Conservation (phyloP, 2,113 vertebrate genomes). For the Brachyhypopomus gauderio region DNA sequence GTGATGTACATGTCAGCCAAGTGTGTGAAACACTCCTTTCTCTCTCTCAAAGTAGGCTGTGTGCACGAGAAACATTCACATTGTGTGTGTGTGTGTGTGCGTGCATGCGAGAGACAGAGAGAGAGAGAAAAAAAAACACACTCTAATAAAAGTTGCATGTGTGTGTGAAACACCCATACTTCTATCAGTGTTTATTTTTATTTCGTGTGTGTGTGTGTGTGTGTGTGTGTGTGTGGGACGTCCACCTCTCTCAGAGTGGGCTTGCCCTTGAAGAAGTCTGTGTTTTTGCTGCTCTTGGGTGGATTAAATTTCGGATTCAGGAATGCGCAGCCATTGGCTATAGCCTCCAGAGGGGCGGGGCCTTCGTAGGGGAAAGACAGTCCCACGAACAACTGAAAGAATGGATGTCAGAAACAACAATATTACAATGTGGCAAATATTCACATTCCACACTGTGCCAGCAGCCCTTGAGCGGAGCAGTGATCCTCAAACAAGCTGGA, state of each 20-base stretch:
- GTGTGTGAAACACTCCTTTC: too few species aligned
- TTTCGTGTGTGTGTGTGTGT: background rate
- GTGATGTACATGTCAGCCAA: too few species aligned
- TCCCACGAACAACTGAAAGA: slow-evolving; percentile 91
- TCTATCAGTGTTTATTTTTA: background rate
- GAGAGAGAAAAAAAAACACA: too few species aligned
- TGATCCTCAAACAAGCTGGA: too few species aligned
- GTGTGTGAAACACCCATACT: too few species aligned
- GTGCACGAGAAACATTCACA: too few species aligned
- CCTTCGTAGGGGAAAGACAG: slow-evolving; percentile 98
- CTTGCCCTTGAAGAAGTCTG: slow-evolving; percentile 98
- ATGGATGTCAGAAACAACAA: slow-evolving; percentile 3
- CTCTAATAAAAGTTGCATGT: too few species aligned
- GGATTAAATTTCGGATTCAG: slow-evolving; percentile 93
- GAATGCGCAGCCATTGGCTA: slow-evolving; percentile 96
- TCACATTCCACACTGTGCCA: too few species aligned
- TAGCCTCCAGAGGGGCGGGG: slow-evolving; percentile 93
- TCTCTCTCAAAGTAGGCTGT: too few species aligned
- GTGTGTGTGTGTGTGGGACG: too few species aligned
- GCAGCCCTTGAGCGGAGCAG: background rate
- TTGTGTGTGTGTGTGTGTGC: too few species aligned
- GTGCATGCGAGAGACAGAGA: too few species aligned
- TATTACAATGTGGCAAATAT: background rate
- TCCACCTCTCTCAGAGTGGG: slow-evolving; percentile 94
- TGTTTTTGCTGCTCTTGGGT: slow-evolving; percentile 98